These are phyloP conservation scores for Opisthocomus hoazin DNA, from an alignment of 2,113 vertebrate species.

Conservation along the genomic window DNA sequence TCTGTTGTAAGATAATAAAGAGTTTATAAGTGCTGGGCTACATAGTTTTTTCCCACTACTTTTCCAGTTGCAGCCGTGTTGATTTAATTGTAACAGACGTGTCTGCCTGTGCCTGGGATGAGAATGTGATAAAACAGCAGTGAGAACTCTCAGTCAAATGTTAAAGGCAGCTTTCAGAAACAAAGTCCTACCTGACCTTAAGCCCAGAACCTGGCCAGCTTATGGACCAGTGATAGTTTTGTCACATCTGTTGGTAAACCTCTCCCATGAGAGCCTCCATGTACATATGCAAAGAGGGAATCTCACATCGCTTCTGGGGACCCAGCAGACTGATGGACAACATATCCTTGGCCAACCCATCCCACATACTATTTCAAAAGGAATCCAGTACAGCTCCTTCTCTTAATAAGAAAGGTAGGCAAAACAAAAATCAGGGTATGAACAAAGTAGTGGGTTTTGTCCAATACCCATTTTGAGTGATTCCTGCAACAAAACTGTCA, in stretches of 20 bases:
- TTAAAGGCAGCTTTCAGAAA: background rate
- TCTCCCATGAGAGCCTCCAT: accelerated
- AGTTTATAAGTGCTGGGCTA: background rate
- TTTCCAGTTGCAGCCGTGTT: background rate
- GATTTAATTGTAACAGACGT: background rate
- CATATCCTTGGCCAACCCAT: accelerated
- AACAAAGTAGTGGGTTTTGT: accelerated
- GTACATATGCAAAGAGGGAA: background rate
- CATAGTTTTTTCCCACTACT: accelerated
- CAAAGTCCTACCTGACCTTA: background rate
- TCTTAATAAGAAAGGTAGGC: background rate
- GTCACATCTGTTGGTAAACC: background rate
- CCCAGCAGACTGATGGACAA: background rate
- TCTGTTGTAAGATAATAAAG: background rate
- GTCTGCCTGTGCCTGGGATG: background rate
- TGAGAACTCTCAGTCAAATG: background rate
- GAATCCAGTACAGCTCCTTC: accelerated
- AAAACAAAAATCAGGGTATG: background rate
- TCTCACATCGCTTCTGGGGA: background rate
- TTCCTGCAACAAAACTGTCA: background rate
- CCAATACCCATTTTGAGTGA: background rate
- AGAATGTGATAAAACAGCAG: background rate
- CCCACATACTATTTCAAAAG: background rate
- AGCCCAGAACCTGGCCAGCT: accelerated
- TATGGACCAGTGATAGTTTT: accelerated